A percentile compares a stretch with the other conserved stretches of the same genome.
phyloP scores from a whole-genome alignment of 2,888 invertebrate species.

The Allolobophora icterica region DNA sequence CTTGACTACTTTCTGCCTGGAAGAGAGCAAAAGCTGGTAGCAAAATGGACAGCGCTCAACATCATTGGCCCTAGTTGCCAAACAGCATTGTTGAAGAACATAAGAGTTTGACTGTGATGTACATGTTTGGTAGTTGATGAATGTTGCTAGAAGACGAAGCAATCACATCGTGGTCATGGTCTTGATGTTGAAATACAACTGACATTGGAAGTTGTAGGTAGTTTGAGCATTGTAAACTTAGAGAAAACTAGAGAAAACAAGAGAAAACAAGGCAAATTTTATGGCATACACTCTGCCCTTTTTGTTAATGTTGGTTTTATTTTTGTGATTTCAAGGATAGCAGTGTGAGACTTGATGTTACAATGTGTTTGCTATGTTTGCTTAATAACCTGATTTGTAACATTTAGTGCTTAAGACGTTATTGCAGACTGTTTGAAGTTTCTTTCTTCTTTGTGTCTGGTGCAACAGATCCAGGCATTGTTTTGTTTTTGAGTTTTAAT shows the following conservation, averaged over 20 bases:
- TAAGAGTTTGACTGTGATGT: background rate
- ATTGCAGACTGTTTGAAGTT: background rate
- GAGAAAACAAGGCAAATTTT: background rate
- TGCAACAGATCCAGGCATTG: too few relatives aligned
- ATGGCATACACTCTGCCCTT: background rate
- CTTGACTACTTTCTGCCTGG: slow-evolving; percentile 6
- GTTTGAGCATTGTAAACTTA: background rate
- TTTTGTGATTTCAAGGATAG: background rate
- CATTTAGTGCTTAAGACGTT: background rate
- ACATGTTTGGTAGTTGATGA: background rate
- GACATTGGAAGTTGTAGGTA: background rate
- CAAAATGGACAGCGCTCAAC: background rate
- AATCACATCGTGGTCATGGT: too few relatives aligned
- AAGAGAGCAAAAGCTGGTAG: background rate
- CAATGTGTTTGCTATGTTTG: background rate
- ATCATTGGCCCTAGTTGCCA: background rate
- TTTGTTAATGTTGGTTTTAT: background rate
- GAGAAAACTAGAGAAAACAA: background rate
- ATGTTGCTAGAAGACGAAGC: background rate
- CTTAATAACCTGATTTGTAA: background rate
- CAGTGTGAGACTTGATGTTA: background rate
- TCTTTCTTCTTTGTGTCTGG: background rate
- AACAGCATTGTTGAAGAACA: background rate
- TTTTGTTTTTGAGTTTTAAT: background rate
- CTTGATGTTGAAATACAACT: background rate